These are phyloP conservation scores for Gallinago media DNA, from an alignment of 2,113 vertebrate species.

Conservation along the genomic window DNA sequence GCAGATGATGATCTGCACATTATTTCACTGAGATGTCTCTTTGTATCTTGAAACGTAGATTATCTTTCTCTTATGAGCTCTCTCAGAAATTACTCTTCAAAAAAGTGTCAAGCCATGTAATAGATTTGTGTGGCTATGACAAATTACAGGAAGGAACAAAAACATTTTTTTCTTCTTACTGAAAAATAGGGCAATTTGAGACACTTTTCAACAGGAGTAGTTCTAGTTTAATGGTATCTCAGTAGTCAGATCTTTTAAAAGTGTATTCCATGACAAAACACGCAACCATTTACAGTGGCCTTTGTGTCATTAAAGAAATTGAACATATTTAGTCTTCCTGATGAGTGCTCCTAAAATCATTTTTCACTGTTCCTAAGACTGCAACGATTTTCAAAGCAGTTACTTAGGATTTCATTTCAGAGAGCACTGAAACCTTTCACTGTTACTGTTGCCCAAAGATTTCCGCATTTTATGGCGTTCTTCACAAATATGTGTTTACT, in stretches of 20 bases:
- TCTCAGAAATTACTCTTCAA: slow-evolving; percentile 55
- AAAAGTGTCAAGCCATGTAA: slow-evolving; percentile 34
- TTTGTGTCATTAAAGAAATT: slow-evolving; percentile 13
- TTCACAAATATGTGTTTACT: background rate
- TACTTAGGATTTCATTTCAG: background rate
- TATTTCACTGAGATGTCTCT: background rate
- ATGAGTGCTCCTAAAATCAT: background rate
- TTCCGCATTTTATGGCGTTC: background rate
- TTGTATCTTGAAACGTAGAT: background rate
- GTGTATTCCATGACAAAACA: background rate
- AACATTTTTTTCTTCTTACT: slow-evolving; percentile 19
- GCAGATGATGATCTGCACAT: background rate
- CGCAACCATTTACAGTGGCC: background rate
- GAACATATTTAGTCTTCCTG: background rate
- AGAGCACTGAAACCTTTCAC: background rate
- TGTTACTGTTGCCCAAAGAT: background rate
- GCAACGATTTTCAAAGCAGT: background rate
- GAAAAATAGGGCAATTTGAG: slow-evolving; percentile 28
- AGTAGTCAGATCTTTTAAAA: slow-evolving; percentile 18
- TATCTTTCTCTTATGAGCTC: slow-evolving; percentile 21
- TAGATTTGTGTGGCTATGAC: slow-evolving; percentile 44
- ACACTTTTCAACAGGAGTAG: background rate
- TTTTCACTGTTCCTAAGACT: background rate
- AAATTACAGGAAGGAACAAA: slow-evolving; percentile 56
- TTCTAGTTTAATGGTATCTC: slow-evolving; percentile 27